Conservation (phyloP, 2,888 invertebrate species). For the Nephrotoma appendiculata region DNA sequence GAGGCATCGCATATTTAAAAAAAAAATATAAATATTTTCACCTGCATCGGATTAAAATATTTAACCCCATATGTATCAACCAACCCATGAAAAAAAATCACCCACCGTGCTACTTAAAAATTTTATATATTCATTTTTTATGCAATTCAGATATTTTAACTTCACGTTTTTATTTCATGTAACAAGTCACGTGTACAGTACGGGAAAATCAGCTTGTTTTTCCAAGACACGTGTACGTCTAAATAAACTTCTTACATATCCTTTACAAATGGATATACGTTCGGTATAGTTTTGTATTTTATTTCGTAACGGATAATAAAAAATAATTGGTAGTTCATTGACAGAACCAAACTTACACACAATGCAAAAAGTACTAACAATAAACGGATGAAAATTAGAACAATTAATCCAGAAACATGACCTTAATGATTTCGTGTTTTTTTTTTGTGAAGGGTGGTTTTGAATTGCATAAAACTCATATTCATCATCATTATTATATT, state of each 20-base stretch:
- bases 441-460: not conserved
- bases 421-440: not conserved
- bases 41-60: not conserved
- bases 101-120: not conserved
- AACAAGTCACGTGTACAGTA: not conserved
- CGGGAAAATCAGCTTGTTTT: not conserved
- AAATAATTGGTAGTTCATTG: not conserved
- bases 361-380: not conserved
- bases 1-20: not conserved
- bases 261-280: not conserved
- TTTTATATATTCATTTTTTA: not conserved
- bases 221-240: not conserved
- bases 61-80: not conserved
- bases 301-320: not conserved
- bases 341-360: not conserved
- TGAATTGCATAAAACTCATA: not conserved
- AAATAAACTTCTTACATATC: not conserved
- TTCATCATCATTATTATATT: not conserved
- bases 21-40: not conserved
- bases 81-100: not conserved
- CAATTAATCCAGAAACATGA: constrained; percentile 2
- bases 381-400: constrained; percentile 1
- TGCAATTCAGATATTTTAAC: not conserved
- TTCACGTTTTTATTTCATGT: not conserved
- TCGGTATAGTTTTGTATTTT: not conserved